A percentile compares a stretch with the other conserved stretches of the same genome.
phyloP scores from a whole-genome alignment of 2,888 invertebrate species.

The Melitaea athalia region DNA sequence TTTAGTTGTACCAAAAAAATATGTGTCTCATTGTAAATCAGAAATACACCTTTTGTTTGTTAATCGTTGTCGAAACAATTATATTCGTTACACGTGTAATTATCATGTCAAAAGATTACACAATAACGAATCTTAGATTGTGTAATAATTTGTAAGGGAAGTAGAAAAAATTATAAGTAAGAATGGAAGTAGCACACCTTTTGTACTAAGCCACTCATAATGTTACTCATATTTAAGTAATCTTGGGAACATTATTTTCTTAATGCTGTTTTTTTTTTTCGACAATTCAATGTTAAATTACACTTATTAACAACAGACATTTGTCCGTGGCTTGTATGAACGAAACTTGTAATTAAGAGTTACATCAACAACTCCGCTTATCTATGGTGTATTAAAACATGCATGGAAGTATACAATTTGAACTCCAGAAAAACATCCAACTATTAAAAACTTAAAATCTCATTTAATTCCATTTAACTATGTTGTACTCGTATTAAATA shows the following conservation, averaged over 20 bases:
- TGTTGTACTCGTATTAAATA: no score
- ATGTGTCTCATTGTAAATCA: neutral
- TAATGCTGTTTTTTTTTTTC: constrained; percentile 25
- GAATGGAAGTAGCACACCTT: constrained; percentile 67
- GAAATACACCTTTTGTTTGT: neutral
- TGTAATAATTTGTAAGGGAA: constrained; percentile 63
- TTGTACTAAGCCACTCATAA: constrained; percentile 58
- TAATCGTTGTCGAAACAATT: constrained; percentile 8
- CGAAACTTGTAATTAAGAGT: neutral
- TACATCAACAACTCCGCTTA: no score
- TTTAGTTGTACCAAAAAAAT: neutral
- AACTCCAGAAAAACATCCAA: no score
- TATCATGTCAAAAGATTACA: constrained; percentile 62
- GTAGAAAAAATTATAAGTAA: constrained; percentile 51
- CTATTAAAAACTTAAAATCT: no score
- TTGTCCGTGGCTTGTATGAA: neutral
- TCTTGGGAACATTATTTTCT: constrained; percentile 51
- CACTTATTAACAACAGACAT: neutral
- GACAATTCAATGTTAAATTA: constrained; percentile 10
- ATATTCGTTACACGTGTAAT: constrained; percentile 46
- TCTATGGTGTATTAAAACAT: no score
- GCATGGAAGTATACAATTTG: no score
- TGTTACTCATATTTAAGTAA: constrained; percentile 61
- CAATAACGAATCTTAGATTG: constrained; percentile 56
- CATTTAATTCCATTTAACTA: no score